phyloP scores from a whole-genome alignment of 2,113 vertebrate genomes.

The Penelope pileata region DNA sequence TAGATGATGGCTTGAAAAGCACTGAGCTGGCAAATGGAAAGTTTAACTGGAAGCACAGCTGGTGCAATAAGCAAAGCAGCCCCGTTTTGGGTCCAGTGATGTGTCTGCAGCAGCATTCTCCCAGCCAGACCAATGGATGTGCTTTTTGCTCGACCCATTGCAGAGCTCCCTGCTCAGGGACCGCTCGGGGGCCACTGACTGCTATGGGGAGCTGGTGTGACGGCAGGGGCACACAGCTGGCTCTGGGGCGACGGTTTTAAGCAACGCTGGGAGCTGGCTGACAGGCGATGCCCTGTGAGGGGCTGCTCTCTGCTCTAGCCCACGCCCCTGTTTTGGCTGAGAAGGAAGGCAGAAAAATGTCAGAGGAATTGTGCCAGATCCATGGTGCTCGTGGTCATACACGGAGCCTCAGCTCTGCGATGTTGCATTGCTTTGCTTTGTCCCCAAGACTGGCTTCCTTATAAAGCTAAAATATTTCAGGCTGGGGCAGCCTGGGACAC shows the following conservation, averaged over 20 bases:
- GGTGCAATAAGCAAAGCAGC: neutral
- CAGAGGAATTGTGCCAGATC: neutral
- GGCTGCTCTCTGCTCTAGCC: neutral
- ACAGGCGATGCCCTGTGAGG: neutral
- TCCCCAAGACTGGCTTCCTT: neutral
- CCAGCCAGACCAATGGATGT: neutral
- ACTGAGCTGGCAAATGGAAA: neutral
- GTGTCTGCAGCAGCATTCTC: neutral
- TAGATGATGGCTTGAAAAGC: neutral
- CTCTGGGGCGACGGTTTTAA: neutral
- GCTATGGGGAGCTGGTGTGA: neutral
- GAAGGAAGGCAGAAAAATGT: neutral
- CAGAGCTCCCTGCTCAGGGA: neutral
- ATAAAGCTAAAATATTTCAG: slow-evolving; percentile 13
- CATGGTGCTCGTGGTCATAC: neutral
- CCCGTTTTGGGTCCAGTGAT: neutral
- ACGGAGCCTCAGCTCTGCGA: neutral
- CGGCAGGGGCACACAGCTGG: neutral
- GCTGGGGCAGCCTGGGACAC: neutral
- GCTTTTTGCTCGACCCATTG: neutral
- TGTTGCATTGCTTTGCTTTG: neutral
- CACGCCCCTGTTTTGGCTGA: neutral
- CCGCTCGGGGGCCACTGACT: rapidly evolving
- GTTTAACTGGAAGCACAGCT: neutral
- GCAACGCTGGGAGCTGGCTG: neutral